Evolutionary conservation across 2,797 vertebrate species (phyloP), one percentile per base, ranked within the genome.

Genomic region (Coilia nasus): DNA sequence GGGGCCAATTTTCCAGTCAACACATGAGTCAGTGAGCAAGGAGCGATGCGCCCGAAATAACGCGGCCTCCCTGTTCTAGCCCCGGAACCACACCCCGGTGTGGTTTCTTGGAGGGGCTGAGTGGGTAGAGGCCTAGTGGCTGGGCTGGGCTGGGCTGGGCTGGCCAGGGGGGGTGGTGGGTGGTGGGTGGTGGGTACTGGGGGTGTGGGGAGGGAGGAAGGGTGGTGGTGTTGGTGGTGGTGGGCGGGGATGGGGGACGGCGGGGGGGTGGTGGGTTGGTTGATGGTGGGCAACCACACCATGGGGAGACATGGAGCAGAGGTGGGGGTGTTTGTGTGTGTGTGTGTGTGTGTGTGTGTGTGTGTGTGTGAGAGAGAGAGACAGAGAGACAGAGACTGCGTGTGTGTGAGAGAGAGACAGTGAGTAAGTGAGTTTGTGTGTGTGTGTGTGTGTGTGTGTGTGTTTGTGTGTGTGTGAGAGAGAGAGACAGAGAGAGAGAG

Each of bases 21-120:
- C 98, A 97, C 94, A 97, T 97, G 97, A 98, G 95, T 98, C 97
- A 98, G 94, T 95, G 96, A 95, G 91, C 94, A 14, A 47, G 50
- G 50, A 98, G 94, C 97, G 97, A 97, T 97, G 97, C 92, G 92
- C 96, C 95, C 93, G 92, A 97, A 98, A 99, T 98, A 99, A 98
- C 2, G 97, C 96, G 97, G 96, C 96, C 96, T 98, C 96, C 96
- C 96, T 98, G 96, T 98, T 97, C 95, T 93, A 94, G 93, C 89
- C 67, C 88, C 94, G 95, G 96, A 97, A 97, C 96, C 97, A 97
- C 97, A 97, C 97, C 97, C 96, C 96, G 88, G 90, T 92, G 96
- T 95, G 97, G 96, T 97, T 97, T 97, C 92, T 93, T 94, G 92
- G 94, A 95, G 90, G 96, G 93, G 94, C 93, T 95, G 95, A 94